Conservation (phyloP, 2,113 vertebrate species). For the Muscicapa adusta region DNA sequence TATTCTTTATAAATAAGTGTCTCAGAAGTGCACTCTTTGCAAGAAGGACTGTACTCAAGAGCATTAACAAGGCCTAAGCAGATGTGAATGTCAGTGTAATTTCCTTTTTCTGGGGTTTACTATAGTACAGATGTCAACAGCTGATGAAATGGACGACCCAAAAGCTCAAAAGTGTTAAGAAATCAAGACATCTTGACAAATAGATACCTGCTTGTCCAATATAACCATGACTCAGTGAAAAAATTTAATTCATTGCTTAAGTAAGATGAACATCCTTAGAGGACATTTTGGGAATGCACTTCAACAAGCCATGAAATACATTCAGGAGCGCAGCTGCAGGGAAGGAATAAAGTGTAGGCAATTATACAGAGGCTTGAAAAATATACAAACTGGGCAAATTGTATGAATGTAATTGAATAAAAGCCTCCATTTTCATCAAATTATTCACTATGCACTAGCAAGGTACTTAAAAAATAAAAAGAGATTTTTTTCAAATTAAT, state of each 20-base stretch:
- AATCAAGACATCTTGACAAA: background rate
- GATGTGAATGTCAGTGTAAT: background rate
- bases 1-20: background rate
- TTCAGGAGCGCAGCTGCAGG: background rate
- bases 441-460: background rate
- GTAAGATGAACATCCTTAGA: background rate
- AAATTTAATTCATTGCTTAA: background rate
- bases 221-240: background rate
- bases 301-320: background rate
- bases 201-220: background rate
- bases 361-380: background rate
- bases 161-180: background rate
- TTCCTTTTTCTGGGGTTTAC: background rate
- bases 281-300: background rate
- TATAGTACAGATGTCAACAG: background rate
- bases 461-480: background rate
- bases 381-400: background rate
- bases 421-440: background rate
- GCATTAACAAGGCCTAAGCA: background rate
- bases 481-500: background rate
- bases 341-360: background rate
- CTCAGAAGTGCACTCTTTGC: background rate
- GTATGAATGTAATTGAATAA: background rate
- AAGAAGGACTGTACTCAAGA: background rate
- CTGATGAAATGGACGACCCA: background rate